These are phyloP conservation scores for Balaeniceps rex DNA, from an alignment of 2,113 vertebrate species.

Conservation along the genomic window DNA sequence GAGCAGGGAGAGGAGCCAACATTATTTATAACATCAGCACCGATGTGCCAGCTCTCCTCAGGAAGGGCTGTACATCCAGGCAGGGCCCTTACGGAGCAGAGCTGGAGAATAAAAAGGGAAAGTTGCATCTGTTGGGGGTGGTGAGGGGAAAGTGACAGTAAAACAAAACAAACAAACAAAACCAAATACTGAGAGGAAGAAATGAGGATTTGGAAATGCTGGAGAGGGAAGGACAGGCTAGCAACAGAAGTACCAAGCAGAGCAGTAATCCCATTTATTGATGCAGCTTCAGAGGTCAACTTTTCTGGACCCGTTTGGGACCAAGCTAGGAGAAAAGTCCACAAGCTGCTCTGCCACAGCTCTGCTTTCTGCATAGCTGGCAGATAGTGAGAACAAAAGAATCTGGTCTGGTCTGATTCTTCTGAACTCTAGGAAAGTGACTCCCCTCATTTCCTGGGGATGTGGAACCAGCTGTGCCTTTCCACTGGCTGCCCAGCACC, in stretches of 20 bases:
- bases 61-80: constrained; percentile 14
- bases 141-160: neutral
- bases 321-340: neutral
- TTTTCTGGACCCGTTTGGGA: neutral
- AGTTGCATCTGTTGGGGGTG: neutral
- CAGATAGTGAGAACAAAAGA: neutral
- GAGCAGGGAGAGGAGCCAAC: neutral
- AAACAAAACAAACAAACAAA: neutral
- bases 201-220: neutral
- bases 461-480: neutral
- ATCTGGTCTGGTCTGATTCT: neutral
- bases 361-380: neutral
- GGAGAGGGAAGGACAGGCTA: neutral
- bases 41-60: constrained; percentile 27
- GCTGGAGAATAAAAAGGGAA: neutral
- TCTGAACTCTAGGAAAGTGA: neutral
- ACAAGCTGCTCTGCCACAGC: neutral
- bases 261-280: neutral
- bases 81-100: neutral
- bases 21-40: constrained; percentile 17
- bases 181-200: neutral
- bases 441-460: neutral
- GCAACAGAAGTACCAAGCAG: neutral
- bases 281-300: neutral
- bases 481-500: neutral